These are phyloP conservation scores for Allobates femoralis DNA, from an alignment of 2,797 vertebrate genomes.

Conservation along the genomic window DNA sequence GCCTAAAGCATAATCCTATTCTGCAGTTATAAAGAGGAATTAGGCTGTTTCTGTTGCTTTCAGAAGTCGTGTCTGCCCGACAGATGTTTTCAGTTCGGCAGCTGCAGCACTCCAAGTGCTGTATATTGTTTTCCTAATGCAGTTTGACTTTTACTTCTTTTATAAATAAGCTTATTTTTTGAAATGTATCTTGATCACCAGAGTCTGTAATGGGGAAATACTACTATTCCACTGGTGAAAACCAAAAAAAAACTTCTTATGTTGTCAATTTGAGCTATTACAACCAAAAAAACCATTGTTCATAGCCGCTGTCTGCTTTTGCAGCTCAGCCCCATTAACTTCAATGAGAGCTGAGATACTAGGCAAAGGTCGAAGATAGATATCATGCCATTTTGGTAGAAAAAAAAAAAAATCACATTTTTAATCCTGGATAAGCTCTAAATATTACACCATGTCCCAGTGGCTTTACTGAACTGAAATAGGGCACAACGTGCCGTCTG, in stretches of 20 bases:
- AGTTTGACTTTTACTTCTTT: conserved; percentile 57
- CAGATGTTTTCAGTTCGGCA: conserved; percentile 77
- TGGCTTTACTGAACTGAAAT: too few relatives aligned
- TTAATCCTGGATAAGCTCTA: too few relatives aligned
- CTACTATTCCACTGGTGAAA: neutral
- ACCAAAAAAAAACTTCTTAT: neutral
- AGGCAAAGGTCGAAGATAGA: too few relatives aligned
- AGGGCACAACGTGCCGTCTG: too few relatives aligned
- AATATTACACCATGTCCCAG: too few relatives aligned
- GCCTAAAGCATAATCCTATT: conserved; percentile 72
- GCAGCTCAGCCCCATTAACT: too few relatives aligned
- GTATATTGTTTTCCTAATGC: conserved; percentile 67
- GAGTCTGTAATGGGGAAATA: neutral
- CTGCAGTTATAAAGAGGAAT: conserved; percentile 76
- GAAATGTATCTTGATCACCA: neutral
- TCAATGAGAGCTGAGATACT: too few relatives aligned
- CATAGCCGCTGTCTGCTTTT: too few relatives aligned
- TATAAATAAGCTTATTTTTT: neutral
- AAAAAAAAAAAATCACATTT: too few relatives aligned
- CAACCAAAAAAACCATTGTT: neutral
- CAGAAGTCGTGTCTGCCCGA: conserved; percentile 74
- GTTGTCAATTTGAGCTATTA: neutral
- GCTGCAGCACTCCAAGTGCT: conserved; percentile 65
- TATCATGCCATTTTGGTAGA: too few relatives aligned
- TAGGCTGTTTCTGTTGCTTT: conserved; percentile 74